phyloP scores from a whole-genome alignment of 2,888 invertebrate species.

The Drosophila prolongata region DNA sequence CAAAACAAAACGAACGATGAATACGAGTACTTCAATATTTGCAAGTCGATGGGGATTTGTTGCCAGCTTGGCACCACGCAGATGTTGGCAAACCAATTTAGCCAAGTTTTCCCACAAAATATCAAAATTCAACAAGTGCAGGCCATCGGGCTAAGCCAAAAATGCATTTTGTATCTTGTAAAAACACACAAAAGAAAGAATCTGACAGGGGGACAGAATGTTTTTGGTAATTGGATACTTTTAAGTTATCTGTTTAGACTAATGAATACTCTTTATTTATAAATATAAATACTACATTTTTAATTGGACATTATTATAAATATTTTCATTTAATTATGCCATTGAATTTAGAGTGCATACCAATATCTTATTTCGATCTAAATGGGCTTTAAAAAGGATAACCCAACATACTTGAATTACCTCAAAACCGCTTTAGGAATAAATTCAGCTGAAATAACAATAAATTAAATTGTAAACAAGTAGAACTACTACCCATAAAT shows the following conservation, averaged over 20 bases:
- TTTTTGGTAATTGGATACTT: constrained; percentile 18
- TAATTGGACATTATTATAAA: too few relatives aligned
- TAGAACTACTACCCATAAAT: too few relatives aligned
- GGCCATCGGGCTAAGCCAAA: constrained; percentile 35
- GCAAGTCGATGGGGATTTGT: constrained; percentile 7
- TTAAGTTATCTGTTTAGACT: too few relatives aligned
- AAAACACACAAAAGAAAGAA: constrained; percentile 29
- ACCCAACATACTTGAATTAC: too few relatives aligned
- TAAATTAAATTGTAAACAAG: too few relatives aligned
- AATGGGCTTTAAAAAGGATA: too few relatives aligned
- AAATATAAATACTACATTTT: background rate
- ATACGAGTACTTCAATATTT: constrained; percentile 16
- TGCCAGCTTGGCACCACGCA: constrained; percentile 27
- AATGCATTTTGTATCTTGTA: constrained; percentile 39
- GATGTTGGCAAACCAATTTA: constrained; percentile 28
- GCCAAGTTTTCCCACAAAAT: constrained; percentile 61
- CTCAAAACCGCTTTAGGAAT: too few relatives aligned
- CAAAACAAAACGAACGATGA: constrained; percentile 23
- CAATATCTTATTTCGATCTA: too few relatives aligned
- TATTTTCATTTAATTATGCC: too few relatives aligned
- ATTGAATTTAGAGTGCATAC: too few relatives aligned
- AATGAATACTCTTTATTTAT: background rate
- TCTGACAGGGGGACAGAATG: background rate
- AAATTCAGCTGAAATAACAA: too few relatives aligned
- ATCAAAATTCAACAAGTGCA: constrained; percentile 62